Conservation (phyloP, 1,140 invertebrate genomes). For the Chymomyza costata region DNA sequence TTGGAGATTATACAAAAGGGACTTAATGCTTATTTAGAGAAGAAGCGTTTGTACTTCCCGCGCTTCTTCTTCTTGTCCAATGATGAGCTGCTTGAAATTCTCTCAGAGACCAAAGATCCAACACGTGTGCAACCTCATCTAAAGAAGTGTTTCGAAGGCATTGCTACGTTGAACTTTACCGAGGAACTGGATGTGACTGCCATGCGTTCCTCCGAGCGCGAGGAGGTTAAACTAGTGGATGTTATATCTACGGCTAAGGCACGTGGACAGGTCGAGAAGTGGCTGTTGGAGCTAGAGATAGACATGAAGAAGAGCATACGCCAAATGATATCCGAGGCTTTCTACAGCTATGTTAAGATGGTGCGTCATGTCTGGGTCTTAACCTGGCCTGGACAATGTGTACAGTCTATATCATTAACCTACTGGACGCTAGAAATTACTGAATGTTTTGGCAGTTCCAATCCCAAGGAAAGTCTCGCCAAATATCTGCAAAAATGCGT, state of each 20-base stretch:
- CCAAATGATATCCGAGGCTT: conserved; percentile 80
- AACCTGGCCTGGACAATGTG: conserved; percentile 91
- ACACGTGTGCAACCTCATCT: conserved; percentile 97
- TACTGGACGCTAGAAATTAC: conserved; percentile 94
- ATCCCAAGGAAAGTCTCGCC: conserved; percentile 74
- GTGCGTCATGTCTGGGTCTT: conserved; percentile 88
- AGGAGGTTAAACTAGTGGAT: conserved; percentile 86
- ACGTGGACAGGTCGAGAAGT: conserved; percentile 97
- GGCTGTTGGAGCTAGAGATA: conserved; percentile 93
- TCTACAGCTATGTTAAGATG: conserved; percentile 82
- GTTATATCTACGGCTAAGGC: conserved; percentile 91
- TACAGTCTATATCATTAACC: conserved; percentile 88
- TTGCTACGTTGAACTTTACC: conserved; percentile 90
- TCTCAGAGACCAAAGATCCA: conserved; percentile 98
- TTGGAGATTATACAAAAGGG: conserved; percentile 94
- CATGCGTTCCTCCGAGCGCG: conserved; percentile 92
- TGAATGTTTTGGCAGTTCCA: conserved; percentile 79
- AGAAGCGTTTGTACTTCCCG: conserved; percentile 95
- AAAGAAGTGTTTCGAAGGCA: conserved; percentile 97
- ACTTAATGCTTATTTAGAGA: conserved; percentile 94
- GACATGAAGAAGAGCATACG: conserved; percentile 93
- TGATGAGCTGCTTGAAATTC: conserved; percentile 95
- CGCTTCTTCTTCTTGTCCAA: conserved; percentile 98
- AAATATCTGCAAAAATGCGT: conserved; percentile 79
- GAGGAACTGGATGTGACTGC: conserved; percentile 90